Conservation (phyloP, 2,797 vertebrate genomes). For the Crax fasciolata region DNA sequence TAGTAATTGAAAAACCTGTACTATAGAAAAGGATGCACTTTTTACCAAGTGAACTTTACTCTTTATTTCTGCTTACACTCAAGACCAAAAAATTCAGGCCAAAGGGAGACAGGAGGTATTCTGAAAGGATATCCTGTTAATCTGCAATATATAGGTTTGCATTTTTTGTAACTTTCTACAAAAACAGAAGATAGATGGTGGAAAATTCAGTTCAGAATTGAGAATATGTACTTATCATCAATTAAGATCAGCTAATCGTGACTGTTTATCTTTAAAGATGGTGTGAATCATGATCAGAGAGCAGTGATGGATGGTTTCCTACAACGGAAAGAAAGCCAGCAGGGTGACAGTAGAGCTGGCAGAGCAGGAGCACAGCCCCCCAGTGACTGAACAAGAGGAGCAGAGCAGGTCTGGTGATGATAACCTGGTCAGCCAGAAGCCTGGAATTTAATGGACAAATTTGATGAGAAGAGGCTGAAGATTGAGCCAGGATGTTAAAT, state of each 20-base stretch:
- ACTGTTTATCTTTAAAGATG: background rate
- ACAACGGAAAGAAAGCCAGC: background rate
- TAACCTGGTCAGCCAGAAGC: background rate
- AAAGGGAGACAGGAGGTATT: background rate
- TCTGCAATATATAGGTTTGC: background rate
- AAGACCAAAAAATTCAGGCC: background rate
- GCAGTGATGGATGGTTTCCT: background rate
- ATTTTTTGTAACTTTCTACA: background rate
- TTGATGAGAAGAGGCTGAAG: background rate
- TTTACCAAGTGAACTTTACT: background rate
- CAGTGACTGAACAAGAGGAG: background rate
- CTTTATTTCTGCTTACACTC: background rate
- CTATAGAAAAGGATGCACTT: background rate
- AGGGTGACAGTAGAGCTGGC: accelerated
- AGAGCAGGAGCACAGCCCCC: background rate
- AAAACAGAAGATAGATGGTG: background rate
- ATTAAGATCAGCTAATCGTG: background rate
- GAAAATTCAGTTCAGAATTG: background rate
- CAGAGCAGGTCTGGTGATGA: background rate
- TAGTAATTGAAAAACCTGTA: background rate
- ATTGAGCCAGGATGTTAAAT: background rate
- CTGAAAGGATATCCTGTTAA: background rate
- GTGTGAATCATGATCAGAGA: background rate
- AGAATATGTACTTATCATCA: background rate
- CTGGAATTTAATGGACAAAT: background rate